Evolutionary conservation across 2,797 vertebrate species (phyloP), one percentile per base, ranked within the genome.

Genomic region (Astyanax mexicanus): DNA sequence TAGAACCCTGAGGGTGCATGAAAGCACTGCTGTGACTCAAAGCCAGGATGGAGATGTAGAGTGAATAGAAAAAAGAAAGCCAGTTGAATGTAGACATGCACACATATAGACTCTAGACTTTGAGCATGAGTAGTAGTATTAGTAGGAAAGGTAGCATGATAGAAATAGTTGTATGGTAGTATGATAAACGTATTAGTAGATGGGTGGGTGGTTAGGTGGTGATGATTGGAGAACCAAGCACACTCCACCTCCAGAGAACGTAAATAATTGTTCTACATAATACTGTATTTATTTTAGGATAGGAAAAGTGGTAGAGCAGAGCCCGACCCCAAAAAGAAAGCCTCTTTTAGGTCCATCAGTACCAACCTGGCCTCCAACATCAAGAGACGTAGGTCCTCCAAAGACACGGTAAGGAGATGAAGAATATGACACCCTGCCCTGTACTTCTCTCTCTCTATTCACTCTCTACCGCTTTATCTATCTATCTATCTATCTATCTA

Each of bases 301-400:
- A 99, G 97, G 95, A 98, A 99, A 98, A 99, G 96, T 99, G 98
- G 95, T 99, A 99, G 98, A 98, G 96, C 98, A 99, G 98, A 99
- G 90, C 96, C 97, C 90, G 98, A 99, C 94, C 96, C 97, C 95
- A 96, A 98, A 99, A 97, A 96, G 97, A 99, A 98, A 99, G 95
- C 98, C 96, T 98, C 98, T 96, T 98, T 99, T 99, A 99, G 98
- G 97, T 99, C 97, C 96, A 97, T 99, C 98, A 99, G 97, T 95
- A 97, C 98, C 93, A 96, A 94, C 95, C 94, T 99, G 97, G 97
- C 98, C 91, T 99, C 97, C 97, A 99, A 96, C 98, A 98, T 99
- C 98, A 99, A 99, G 96, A 98, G 98, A 96, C 97, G 98, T 99
- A 99, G 97, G 97, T 98, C 98, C 94, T 99, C 96, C 96, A 99